Evolutionary conservation across 2,113 vertebrate species (phyloP), one percentile per base, ranked within the genome.

Genomic region (Malurus alboscapulatus): DNA sequence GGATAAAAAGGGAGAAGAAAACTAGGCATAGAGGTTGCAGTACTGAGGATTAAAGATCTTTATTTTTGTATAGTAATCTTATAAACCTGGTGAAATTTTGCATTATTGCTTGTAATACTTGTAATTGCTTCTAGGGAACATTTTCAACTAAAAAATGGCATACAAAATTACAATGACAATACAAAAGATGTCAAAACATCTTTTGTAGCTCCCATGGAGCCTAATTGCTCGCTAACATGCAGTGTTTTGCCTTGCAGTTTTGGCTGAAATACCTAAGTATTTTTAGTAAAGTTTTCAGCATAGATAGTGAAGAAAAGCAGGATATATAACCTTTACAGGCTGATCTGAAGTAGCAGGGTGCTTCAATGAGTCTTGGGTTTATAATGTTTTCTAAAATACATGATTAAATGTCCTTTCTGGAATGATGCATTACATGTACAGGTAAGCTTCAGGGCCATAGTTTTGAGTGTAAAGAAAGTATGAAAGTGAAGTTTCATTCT

Each of bases 221-320:
- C 9, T 45, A 8, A 38, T 83, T 89, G 66, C 12, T 51, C 10
- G 2, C 16, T 51, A 18, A 7, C 0, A 0, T 78, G 58, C 32
- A 9, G 3, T 36, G 17, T 59, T 83, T 55, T 61, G 59, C 16
- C 26, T 66, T 50, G 30, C 14, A 42, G 17, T 88, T 78, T 74
- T 73, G 34, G 26, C 22, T 47, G n/a, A 67, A 15, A 3, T 63
- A 16, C 6, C 10, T 15, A 80, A 74, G 12, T 62, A 14, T 14
- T 48, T 12, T 20, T 76, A 29, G 14, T 48, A 17, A 55, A 47
- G 2, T 66, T 81, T 45, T 10, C 22, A 15, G 12, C 36, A 26
- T 29, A 17, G 29, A 12, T 48, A 29, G 24, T 38, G 65, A 79
- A 77, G 32, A 42, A 67, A 67, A 69, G 1, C 16, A 15, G 17